Base-by-base conservation (phyloP, 2,797 vertebrate genomes). In the Alca torda region DNA sequence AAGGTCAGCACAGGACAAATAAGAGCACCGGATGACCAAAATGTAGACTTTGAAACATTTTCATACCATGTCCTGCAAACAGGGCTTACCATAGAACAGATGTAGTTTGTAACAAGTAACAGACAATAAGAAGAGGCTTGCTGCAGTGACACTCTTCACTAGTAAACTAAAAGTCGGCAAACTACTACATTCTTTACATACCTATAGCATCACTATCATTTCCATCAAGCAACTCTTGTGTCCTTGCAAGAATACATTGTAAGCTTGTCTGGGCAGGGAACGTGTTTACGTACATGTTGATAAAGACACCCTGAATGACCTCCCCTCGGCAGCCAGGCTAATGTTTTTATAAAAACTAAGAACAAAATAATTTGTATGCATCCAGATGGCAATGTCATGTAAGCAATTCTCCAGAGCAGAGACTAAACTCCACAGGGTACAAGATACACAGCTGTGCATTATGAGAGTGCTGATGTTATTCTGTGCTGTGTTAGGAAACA, bases 361-460 rank as follows among this genome's bases (percentile, higher is more conserved):
- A 95, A 90, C 91, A 92, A 95, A 91, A 85, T 84, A 90, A 90
- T 92, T 94, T 87, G 72, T 87, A 91, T 89, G 90, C 86, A 87
- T 95, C 95, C 94, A 97, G 94, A 97, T 96, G 93, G 85, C 80
- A 91, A 41, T 91, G 82, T 73, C 94, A 85, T 95, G 91, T 96
- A 95, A 96, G 87, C 41, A 94, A 84, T 90, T 94, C 93, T 96
- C 92, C 59, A 87, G 89, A 94, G 94, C 68, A 87, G 68, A 68
- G 85, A 67, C 70, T 90, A 16, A 90, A 78, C 84, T 94, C 93
- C 68, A 94, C 37, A 80, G 95, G 87, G 77, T 91, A 96, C 80
- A 84, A 89, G 87, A 87, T 33, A 91, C 70, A 81, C 93, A 95
- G 92, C 79, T 94, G 95, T 87, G 56, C 57, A 63, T 65, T 89